Conservation (phyloP, 2,797 vertebrate species). For the Malurus leucopterus region DNA sequence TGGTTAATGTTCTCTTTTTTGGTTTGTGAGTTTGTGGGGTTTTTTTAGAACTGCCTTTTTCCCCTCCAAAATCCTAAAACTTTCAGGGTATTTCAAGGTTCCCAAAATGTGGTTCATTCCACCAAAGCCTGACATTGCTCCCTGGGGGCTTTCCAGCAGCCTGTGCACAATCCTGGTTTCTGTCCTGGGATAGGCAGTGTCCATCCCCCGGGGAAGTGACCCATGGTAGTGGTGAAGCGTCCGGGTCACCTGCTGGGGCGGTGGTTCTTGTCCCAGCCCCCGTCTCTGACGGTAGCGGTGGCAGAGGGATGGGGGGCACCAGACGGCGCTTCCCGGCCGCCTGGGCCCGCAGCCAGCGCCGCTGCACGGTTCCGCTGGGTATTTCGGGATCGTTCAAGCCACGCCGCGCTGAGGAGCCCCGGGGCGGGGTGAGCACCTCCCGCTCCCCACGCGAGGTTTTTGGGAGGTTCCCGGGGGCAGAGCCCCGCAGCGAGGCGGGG, state of each 20-base stretch:
- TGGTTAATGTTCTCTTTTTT: background rate
- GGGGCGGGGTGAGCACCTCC: background rate
- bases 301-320: background rate
- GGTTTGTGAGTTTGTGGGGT: background rate
- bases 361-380: rapidly evolving
- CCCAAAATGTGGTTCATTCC: too few relatives aligned
- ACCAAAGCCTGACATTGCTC: background rate
- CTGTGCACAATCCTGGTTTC: background rate
- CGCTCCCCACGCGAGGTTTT: background rate
- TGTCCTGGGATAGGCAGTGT: rapidly evolving
- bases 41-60: background rate
- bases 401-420: rapidly evolving
- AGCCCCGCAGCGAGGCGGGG: background rate
- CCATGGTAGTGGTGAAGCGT: rapidly evolving
- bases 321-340: rapidly evolving
- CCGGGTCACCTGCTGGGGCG: rapidly evolving
- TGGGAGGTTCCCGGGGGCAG: background rate
- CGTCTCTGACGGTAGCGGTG: background rate
- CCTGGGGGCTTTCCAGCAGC: background rate
- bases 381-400: background rate
- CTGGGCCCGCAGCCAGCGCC: rapidly evolving
- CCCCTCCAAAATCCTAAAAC: rapidly evolving
- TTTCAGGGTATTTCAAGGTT: background rate
- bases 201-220: background rate
- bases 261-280: background rate